phyloP scores from a whole-genome alignment of 2,113 vertebrate genomes.

The Microtus ochrogaster region DNA sequence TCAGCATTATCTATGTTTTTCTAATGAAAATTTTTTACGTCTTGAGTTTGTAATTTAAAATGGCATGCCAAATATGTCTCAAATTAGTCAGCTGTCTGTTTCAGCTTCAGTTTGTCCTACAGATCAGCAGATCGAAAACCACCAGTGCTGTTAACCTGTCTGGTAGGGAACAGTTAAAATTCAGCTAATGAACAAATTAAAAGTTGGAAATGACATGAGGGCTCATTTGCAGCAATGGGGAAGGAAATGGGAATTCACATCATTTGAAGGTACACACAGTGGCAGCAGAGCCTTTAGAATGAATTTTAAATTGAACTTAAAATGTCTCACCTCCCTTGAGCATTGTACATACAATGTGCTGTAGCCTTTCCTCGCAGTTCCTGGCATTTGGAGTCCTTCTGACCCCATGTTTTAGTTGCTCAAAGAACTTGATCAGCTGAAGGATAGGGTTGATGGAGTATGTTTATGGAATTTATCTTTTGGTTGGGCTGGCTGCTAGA shows the following conservation, averaged over 20 bases:
- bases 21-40: conserved; percentile 66
- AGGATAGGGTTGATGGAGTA: background rate
- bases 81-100: conserved; percentile 66
- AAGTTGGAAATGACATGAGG: conserved; percentile 39
- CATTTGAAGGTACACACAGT: background rate
- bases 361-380: background rate
- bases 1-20: conserved; percentile 52
- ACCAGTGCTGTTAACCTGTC: background rate
- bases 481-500: background rate
- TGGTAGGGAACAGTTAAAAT: conserved; percentile 55
- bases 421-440: background rate
- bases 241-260: background rate
- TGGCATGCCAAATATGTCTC: conserved; percentile 69
- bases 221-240: background rate
- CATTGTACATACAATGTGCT: background rate
- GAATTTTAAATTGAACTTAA: background rate
- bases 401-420: background rate
- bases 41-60: conserved; percentile 72
- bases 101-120: conserved; percentile 61
- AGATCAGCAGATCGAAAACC: conserved; percentile 60
- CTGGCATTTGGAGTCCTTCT: background rate
- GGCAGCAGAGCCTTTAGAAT: background rate
- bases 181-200: conserved; percentile 8
- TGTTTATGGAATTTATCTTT: background rate
- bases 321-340: background rate